phyloP scores from a whole-genome alignment of 2,113 vertebrate species.

The Larimichthys crocea region DNA sequence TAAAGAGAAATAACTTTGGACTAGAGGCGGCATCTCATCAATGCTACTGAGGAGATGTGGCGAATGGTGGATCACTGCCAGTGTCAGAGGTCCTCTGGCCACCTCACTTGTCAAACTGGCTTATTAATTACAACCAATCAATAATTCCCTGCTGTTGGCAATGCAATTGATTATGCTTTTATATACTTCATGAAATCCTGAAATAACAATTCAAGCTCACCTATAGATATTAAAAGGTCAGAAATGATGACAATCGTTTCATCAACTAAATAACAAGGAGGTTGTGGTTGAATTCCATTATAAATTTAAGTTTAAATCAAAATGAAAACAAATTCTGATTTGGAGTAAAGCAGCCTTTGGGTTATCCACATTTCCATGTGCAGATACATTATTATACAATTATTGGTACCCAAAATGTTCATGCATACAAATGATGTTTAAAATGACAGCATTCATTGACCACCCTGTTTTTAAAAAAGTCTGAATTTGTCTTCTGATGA shows the following conservation, averaged over 20 bases:
- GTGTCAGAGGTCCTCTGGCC: conserved; percentile 25
- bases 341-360: neutral
- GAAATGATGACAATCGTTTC: conserved; percentile 1
- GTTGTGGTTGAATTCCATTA: neutral
- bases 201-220: conserved; percentile 1
- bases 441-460: conserved; percentile 1
- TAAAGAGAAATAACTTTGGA: conserved; percentile 77
- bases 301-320: neutral
- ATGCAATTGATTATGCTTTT: conserved; percentile 16
- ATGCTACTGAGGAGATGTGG: conserved; percentile 43
- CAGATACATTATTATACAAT: conserved; percentile 7
- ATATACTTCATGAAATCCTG: neutral
- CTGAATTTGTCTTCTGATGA: neutral
- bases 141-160: conserved; percentile 21
- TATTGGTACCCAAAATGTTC: neutral
- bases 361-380: neutral
- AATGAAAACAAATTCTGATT: neutral
- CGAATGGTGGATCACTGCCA: conserved; percentile 48
- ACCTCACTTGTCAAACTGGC: conserved; percentile 43
- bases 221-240: conserved; percentile 5
- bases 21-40: conserved; percentile 58
- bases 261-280: neutral
- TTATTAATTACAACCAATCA: conserved; percentile 57
- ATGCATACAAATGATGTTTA: conserved; percentile 13
- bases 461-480: neutral